Evolutionary conservation across 2,888 invertebrate species (phyloP).

Genomic region (Ochlodes sylvanus): DNA sequence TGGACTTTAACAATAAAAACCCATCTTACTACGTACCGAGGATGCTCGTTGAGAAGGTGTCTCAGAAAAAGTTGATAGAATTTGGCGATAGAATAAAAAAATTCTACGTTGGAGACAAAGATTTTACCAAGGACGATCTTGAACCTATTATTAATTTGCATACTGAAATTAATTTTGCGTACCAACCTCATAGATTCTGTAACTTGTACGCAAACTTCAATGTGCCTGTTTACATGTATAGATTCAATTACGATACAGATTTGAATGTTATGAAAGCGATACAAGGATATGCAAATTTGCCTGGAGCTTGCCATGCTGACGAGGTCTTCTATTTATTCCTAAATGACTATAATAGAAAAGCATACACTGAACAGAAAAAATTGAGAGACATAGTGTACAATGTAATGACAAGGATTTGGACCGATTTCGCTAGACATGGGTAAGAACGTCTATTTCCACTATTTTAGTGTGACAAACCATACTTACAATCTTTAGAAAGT

Average conservation of each 20-base stretch:
- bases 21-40: conserved; percentile 48
- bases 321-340: conserved; percentile 77
- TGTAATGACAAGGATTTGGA: conserved; percentile 70
- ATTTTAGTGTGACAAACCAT: too few relatives aligned
- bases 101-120: conserved; percentile 50
- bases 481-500: too few relatives aligned
- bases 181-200: conserved; percentile 47
- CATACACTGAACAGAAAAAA: conserved; percentile 56
- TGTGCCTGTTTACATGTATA: conserved; percentile 59
- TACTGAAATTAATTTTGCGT: conserved; percentile 49
- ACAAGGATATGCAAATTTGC: conserved; percentile 46
- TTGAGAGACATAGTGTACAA: conserved; percentile 60
- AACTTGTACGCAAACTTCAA: conserved; percentile 45
- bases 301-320: conserved; percentile 77
- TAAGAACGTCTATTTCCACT: conserved; percentile 48
- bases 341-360: conserved; percentile 59
- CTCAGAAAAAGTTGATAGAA: conserved; percentile 42
- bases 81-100: conserved; percentile 48
- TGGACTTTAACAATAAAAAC: conserved; percentile 46
- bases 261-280: conserved; percentile 60
- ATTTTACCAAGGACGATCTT: conserved; percentile 44
- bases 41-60: conserved; percentile 45
- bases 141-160: conserved; percentile 42
- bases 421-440: conserved; percentile 76
- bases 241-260: conserved; percentile 62